Evolutionary conservation across 2,888 invertebrate species (phyloP).

Genomic region (Aporophyla lueneburgensis): DNA sequence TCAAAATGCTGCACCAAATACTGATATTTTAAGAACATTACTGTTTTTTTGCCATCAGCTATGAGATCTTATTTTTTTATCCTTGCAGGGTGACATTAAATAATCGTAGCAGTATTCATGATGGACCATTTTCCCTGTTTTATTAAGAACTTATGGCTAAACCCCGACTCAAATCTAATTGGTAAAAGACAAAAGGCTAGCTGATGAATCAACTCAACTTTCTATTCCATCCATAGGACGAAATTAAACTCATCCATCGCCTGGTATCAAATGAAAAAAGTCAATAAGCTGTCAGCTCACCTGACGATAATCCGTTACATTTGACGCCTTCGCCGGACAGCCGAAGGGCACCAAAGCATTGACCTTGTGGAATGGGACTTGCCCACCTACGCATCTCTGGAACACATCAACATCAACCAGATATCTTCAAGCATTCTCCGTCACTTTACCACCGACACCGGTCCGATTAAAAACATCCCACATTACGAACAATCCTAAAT

Average conservation of each 20-base stretch:
- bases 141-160: not conserved
- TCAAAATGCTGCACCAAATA: no score
- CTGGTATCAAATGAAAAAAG: slow-evolving; percentile 46
- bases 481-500: slow-evolving; percentile 54
- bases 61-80: not conserved
- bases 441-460: slow-evolving; percentile 51
- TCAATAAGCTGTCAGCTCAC: slow-evolving; percentile 46
- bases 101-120: not conserved
- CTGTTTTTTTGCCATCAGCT: no score
- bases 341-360: slow-evolving; percentile 55
- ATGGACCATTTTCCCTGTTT: not conserved
- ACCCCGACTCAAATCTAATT: not conserved
- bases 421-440: slow-evolving; percentile 47
- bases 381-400: slow-evolving; percentile 61
- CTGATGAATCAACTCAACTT: not conserved
- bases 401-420: slow-evolving; percentile 53
- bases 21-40: no score
- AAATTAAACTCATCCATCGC: slow-evolving; percentile 25
- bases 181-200: not conserved
- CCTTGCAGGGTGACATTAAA: not conserved
- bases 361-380: slow-evolving; percentile 62
- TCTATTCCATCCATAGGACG: slow-evolving; percentile 7
- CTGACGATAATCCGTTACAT: slow-evolving; percentile 62
- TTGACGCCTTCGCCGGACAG: slow-evolving; percentile 53
- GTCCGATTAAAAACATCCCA: slow-evolving; percentile 61